These are phyloP conservation scores for Myiopsitta monachus DNA, from an alignment of 2,113 vertebrate genomes.

Conservation along the genomic window DNA sequence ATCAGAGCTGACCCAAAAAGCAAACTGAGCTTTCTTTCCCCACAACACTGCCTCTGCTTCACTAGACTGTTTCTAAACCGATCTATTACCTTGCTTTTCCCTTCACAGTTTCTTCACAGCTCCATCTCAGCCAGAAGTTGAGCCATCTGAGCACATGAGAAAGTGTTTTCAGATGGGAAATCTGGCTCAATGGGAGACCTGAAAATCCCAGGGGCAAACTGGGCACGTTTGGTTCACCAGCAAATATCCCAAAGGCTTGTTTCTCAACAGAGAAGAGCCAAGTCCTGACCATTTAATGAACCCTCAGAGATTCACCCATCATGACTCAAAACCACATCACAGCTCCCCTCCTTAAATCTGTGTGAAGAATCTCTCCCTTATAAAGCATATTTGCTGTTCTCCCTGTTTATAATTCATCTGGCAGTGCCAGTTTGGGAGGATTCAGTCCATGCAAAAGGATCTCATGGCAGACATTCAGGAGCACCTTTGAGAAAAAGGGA, in stretches of 20 bases:
- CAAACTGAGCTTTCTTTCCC: not conserved
- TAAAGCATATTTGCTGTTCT: not conserved
- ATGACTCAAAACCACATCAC: not conserved
- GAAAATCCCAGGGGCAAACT: not conserved
- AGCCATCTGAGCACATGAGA: constrained; percentile 36
- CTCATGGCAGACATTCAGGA: not conserved
- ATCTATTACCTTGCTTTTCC: not conserved
- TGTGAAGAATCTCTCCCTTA: not conserved
- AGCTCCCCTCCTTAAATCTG: not conserved
- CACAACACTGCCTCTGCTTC: not conserved
- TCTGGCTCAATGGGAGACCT: not conserved
- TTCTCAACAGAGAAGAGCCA: not conserved
- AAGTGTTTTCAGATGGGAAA: constrained; percentile 16
- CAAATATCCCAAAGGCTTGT: not conserved
- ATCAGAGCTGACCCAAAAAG: not conserved
- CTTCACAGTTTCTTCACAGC: constrained; percentile 55
- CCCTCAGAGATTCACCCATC: not conserved
- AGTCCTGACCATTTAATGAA: not conserved
- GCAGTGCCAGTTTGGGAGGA: not conserved
- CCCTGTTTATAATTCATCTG: not conserved
- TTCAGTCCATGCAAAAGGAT: not conserved
- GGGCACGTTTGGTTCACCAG: not conserved
- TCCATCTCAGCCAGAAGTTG: constrained; percentile 40
- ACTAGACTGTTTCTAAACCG: not conserved
- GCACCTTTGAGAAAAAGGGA: not conserved